Conservation (phyloP, 2,888 invertebrate genomes). For the Lepas anatifera region DNA sequence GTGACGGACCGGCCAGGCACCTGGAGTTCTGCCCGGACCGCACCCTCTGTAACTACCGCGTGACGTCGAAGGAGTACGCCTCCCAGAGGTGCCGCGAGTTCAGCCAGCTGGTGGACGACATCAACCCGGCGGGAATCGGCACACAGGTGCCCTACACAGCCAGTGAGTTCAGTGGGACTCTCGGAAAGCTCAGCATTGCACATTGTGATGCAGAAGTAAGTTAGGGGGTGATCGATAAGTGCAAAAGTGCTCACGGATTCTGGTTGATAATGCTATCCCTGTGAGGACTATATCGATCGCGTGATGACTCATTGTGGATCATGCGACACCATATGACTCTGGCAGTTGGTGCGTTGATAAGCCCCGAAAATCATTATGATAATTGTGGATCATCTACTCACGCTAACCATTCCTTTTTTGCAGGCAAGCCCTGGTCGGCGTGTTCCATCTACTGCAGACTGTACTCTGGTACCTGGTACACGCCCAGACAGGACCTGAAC, state of each 20-base stretch:
- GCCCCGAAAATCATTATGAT: no score
- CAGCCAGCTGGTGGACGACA: constrained; percentile 14
- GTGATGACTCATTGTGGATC: no score
- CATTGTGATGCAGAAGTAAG: no score
- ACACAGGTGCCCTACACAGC: constrained; percentile 12
- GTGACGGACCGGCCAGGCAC: neutral
- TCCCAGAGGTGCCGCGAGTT: constrained; percentile 14
- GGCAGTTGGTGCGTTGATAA: no score
- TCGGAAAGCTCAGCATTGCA: no score
- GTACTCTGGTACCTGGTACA: constrained; percentile 52
- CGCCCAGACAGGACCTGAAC: constrained; percentile 60
- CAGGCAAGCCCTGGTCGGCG: constrained; percentile 60
- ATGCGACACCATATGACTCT: no score
- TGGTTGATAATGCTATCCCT: no score
- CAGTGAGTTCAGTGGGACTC: no score
- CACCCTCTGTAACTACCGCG: neutral
- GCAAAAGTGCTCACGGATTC: no score
- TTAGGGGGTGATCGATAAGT: no score
- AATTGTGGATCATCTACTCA: no score
- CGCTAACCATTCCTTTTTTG: constrained; percentile 15
- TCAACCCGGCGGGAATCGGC: constrained; percentile 12
- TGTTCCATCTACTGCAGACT: constrained; percentile 64
- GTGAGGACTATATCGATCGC: no score
- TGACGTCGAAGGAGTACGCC: constrained; percentile 4
- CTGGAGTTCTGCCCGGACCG: constrained; percentile 13